Conservation (phyloP, 2,113 vertebrate species). For the rabbit (Oryctolagus cuniculus) region DNA sequence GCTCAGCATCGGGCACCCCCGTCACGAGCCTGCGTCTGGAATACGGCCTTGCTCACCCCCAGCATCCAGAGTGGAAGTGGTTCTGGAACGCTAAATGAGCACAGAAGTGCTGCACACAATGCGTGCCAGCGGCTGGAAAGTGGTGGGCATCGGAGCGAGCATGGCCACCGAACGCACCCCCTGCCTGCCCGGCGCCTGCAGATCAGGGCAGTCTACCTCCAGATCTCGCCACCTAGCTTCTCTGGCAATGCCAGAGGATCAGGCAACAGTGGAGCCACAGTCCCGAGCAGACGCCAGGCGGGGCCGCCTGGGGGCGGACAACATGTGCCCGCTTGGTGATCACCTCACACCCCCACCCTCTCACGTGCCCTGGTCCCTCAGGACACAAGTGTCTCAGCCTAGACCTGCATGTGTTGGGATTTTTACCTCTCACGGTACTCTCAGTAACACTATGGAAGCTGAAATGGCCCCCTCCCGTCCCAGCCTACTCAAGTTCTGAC, state of each 20-base stretch:
- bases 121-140: rapidly evolving
- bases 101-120: rapidly evolving
- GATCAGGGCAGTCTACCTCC: rapidly evolving
- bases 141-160: neutral
- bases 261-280: neutral
- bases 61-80: neutral
- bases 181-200: neutral
- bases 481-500: too few relatives aligned
- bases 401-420: too few relatives aligned
- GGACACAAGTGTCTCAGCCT: neutral
- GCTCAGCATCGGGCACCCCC: too few relatives aligned
- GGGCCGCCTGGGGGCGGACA: too few relatives aligned
- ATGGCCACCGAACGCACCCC: rapidly evolving
- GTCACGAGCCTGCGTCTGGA: rapidly evolving
- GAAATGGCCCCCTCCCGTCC: neutral
- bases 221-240: neutral
- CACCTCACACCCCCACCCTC: neutral
- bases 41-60: neutral
- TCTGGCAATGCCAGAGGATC: neutral
- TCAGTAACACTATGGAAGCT: too few relatives aligned
- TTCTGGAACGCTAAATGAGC: neutral
- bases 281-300: too few relatives aligned
- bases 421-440: neutral
- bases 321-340: rapidly evolving
- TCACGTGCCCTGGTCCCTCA: rapidly evolving